These are phyloP conservation scores for Motacilla alba DNA, from an alignment of 2,113 vertebrate species.

Conservation along the genomic window DNA sequence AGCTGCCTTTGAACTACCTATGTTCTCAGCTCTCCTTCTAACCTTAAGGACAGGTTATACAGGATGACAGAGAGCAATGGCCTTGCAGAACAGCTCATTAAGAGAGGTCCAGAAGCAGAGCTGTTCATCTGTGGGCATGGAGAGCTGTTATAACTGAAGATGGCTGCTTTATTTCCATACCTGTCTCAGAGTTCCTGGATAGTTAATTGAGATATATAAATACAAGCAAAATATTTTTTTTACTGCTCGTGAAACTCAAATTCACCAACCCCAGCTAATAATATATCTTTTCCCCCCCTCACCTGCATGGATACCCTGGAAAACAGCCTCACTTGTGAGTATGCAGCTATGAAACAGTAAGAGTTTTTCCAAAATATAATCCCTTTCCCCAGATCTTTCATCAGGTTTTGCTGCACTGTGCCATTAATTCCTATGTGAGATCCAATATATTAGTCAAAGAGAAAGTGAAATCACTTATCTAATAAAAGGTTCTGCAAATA, in stretches of 20 bases:
- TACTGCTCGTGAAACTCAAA: not conserved
- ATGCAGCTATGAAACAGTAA: not conserved
- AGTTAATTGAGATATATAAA: not conserved
- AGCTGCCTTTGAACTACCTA: not conserved
- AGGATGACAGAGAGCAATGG: not conserved
- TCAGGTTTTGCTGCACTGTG: not conserved
- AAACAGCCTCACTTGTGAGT: not conserved
- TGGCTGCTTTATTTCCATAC: not conserved
- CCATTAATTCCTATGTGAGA: not conserved
- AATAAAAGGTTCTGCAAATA: not conserved
- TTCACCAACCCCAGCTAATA: not conserved
- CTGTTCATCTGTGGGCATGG: not conserved
- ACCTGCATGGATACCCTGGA: not conserved
- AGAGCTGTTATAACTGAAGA: not conserved
- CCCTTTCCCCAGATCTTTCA: not conserved
- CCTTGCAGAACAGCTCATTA: not conserved
- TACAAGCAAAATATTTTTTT: not conserved
- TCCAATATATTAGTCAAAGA: not conserved
- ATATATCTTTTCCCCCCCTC: accelerated
- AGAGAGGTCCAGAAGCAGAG: not conserved
- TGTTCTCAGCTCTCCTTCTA: not conserved
- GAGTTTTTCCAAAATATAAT: not conserved
- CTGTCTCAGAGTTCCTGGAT: not conserved
- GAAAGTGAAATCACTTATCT: not conserved
- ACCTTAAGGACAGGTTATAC: not conserved